Conservation (phyloP, 1,140 invertebrate species). For the Propsilocerus akamusi region DNA sequence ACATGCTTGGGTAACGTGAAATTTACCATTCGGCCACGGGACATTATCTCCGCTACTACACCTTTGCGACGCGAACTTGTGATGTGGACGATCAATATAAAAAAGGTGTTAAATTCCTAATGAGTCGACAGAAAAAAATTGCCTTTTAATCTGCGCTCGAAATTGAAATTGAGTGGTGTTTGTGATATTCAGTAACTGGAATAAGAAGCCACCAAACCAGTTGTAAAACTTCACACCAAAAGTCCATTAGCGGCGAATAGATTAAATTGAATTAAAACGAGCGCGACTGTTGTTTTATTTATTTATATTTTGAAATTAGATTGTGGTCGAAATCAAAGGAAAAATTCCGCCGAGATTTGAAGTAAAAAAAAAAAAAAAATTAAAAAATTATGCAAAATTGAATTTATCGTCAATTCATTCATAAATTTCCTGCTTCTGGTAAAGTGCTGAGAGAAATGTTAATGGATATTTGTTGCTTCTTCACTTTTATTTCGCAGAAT, state of each 20-base stretch:
- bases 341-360: not conserved
- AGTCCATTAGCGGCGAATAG: constrained; percentile 1
- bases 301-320: constrained; percentile 1
- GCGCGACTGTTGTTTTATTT: not conserved
- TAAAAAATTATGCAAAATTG: constrained; percentile 3
- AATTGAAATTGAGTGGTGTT: not conserved
- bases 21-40: too few species aligned
- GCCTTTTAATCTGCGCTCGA: not conserved
- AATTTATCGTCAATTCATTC: not conserved
- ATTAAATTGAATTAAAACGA: constrained; percentile 4
- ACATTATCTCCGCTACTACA: too few species aligned
- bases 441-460: too few species aligned
- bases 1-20: too few species aligned
- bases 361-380: too few species aligned
- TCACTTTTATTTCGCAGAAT: too few species aligned
- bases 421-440: constrained; percentile 4
- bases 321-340: not conserved
- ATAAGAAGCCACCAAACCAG: constrained; percentile 3
- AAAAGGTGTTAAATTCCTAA: constrained; percentile 3
- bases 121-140: not conserved
- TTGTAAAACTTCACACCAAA: constrained; percentile 2
- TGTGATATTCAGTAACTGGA: not conserved
- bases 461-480: too few species aligned
- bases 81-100: too few species aligned
- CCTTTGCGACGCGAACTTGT: too few species aligned